These are phyloP conservation scores for Anarhynchus alexandrinus DNA, from an alignment of 2,113 vertebrate species.

Conservation along the genomic window DNA sequence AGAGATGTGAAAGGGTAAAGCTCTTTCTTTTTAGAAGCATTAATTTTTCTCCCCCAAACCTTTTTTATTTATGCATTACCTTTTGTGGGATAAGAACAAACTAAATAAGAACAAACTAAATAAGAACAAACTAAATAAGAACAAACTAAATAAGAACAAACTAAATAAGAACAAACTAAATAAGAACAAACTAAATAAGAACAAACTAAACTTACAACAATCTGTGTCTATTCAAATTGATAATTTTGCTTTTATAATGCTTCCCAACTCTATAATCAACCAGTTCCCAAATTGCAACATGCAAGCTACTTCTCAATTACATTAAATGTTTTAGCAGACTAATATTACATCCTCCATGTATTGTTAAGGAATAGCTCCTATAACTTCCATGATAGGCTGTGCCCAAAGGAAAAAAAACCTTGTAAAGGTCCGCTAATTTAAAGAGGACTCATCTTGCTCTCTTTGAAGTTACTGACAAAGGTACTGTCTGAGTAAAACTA, in stretches of 20 bases:
- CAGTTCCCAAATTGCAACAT: not conserved
- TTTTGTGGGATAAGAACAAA: not conserved
- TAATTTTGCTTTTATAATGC: not conserved
- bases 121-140: not conserved
- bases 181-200: no score
- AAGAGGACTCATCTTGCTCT: not conserved
- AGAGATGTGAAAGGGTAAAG: not conserved
- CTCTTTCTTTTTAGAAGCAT: not conserved
- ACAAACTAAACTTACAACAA: not conserved
- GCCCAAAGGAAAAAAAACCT: not conserved
- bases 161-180: not conserved
- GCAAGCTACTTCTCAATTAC: not conserved
- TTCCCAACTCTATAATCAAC: not conserved
- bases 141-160: not conserved
- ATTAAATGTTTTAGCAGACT: not conserved
- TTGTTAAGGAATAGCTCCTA: not conserved
- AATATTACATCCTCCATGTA: not conserved
- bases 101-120: not conserved
- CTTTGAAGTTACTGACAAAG: not conserved
- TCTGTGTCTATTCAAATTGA: not conserved
- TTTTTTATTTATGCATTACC: not conserved
- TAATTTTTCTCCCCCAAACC: not conserved
- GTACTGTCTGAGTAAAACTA: not conserved
- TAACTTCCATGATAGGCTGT: not conserved
- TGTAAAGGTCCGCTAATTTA: not conserved